Conservation (phyloP, 2,113 vertebrate species). For the Laterallus jamaicensis region DNA sequence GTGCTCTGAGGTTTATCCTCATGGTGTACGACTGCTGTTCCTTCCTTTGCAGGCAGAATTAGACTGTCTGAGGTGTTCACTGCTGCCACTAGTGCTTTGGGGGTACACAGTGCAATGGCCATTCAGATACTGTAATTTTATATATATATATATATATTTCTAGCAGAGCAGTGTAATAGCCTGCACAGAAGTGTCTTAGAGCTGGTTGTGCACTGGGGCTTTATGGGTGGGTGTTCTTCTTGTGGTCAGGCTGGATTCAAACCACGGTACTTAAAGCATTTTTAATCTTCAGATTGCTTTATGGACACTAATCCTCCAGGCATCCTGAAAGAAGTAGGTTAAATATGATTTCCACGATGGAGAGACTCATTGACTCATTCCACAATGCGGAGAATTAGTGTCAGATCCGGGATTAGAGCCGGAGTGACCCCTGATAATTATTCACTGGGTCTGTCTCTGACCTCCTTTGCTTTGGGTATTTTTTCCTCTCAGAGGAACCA, state of each 20-base stretch:
- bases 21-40: not conserved
- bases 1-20: not conserved
- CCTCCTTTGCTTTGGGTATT: rapidly evolving
- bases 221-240: not conserved
- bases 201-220: rapidly evolving
- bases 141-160: rapidly evolving
- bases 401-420: not conserved
- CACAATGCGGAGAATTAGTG: not conserved
- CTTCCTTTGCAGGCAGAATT: not conserved
- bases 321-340: conserved; percentile 40
- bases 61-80: rapidly evolving
- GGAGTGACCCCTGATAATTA: conserved; percentile 6
- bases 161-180: rapidly evolving
- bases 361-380: not conserved
- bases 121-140: not conserved
- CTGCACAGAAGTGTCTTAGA: not conserved
- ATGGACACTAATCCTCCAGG: conserved; percentile 23
- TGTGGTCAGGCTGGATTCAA: not conserved
- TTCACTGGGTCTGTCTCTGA: not conserved
- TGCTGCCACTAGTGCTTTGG: rapidly evolving
- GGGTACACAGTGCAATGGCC: not conserved
- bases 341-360: conserved; percentile 2
- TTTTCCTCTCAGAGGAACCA: not conserved
- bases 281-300: conserved; percentile 35
- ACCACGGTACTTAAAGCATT: not conserved